Evolutionary conservation across 2,113 vertebrate species (phyloP).

Genomic region (Choloepus hoffmanni): DNA sequence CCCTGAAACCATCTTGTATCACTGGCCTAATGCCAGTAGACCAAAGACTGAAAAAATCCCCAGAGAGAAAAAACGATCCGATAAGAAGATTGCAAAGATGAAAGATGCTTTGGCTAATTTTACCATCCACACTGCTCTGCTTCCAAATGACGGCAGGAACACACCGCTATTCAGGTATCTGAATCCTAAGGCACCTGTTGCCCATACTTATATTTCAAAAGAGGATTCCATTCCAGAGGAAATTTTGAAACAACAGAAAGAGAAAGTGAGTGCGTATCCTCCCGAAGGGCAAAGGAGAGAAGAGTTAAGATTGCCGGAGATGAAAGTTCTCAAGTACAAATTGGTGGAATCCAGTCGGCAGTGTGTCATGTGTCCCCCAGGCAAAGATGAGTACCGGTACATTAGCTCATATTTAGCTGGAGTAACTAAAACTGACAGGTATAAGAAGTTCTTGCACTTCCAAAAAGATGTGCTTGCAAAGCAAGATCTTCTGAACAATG

Average conservation of each 20-base stretch:
- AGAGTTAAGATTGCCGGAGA: conserved; percentile 72
- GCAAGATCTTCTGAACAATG: conserved; percentile 67
- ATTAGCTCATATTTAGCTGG: conserved; percentile 71
- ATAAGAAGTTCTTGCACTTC: conserved; percentile 81
- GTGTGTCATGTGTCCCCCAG: neutral
- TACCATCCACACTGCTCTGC: conserved; percentile 58
- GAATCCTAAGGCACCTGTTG: rapidly evolving
- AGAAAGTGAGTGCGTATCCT: neutral
- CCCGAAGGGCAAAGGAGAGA: neutral
- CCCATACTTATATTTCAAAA: rapidly evolving
- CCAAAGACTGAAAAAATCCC: neutral
- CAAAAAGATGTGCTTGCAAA: conserved; percentile 78
- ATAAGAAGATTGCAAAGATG: conserved; percentile 64
- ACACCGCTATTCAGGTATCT: conserved; percentile 2
- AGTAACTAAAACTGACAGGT: conserved; percentile 77
- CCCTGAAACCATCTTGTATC: conserved; percentile 59
- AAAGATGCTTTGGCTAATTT: conserved; percentile 77
- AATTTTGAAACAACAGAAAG: neutral
- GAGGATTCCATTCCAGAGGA: neutral
- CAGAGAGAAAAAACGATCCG: neutral
- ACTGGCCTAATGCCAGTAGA: conserved; percentile 78
- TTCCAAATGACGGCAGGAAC: conserved; percentile 22
- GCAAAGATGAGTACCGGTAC: conserved; percentile 37
- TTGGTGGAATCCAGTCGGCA: conserved; percentile 20
- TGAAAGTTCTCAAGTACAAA: conserved; percentile 75